A percentile compares a stretch with the other conserved stretches of the same genome.
Conservation (phyloP, 2,888 invertebrate genomes). For the Apamea anceps region DNA sequence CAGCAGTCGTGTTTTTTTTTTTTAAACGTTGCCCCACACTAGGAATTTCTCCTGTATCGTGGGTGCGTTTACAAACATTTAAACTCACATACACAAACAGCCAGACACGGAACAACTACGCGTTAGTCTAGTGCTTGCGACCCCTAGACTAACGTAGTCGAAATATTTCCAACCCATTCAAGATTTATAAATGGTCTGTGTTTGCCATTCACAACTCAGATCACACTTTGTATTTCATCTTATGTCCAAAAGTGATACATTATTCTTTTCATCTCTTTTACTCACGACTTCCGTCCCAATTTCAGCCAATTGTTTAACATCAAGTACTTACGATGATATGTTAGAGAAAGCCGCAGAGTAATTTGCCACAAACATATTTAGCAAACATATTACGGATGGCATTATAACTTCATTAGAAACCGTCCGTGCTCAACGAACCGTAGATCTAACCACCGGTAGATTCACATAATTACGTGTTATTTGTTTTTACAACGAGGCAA, state of each 20-base stretch:
- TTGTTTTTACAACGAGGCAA: slow-evolving; percentile 56
- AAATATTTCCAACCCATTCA: background rate
- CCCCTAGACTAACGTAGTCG: background rate
- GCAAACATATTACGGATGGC: slow-evolving; percentile 62
- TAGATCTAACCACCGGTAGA: slow-evolving; percentile 65
- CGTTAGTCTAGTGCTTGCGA: background rate
- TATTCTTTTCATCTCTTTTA: slow-evolving; percentile 17
- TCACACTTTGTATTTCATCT: background rate
- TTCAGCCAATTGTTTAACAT: slow-evolving; percentile 36
- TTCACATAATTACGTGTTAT: slow-evolving; percentile 71
- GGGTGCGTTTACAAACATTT: too few relatives aligned
- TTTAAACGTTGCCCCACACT: too few relatives aligned
- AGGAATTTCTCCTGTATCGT: too few relatives aligned
- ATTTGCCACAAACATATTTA: slow-evolving; percentile 68
- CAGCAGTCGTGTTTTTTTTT: too few relatives aligned
- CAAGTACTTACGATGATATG: slow-evolving; percentile 37
- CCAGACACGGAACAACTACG: too few relatives aligned
- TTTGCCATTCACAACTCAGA: background rate
- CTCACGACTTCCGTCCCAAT: slow-evolving; percentile 37
- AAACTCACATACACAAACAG: too few relatives aligned
- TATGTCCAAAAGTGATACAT: background rate
- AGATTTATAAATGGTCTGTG: background rate
- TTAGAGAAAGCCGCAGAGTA: slow-evolving; percentile 58
- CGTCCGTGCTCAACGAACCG: slow-evolving; percentile 69
- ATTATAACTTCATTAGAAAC: slow-evolving; percentile 75